phyloP scores from a whole-genome alignment of 2,888 invertebrate species.

The Deilephila porcellus region DNA sequence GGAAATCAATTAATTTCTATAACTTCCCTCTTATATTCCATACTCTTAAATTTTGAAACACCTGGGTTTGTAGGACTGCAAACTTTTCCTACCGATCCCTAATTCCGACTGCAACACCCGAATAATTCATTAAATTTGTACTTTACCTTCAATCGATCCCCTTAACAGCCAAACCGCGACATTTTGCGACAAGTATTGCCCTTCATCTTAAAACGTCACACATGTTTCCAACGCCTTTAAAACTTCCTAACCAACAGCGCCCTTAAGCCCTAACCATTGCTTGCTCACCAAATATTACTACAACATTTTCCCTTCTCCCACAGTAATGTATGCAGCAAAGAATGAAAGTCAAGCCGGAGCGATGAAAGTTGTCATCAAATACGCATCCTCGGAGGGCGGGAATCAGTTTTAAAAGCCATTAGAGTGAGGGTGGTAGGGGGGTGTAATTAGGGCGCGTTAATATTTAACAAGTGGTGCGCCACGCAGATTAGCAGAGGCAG shows the following conservation, averaged over 20 bases:
- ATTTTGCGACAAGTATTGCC: conserved; percentile 37
- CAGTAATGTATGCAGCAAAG: conserved; percentile 15
- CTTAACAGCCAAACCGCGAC: conserved; percentile 31
- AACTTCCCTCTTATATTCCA: not conserved
- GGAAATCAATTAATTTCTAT: too few species aligned
- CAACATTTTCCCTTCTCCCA: too few species aligned
- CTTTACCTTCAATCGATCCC: conserved; percentile 16
- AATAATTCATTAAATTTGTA: conserved; percentile 16
- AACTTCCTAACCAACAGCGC: not conserved
- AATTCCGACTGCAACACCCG: not conserved
- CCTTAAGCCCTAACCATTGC: conserved; percentile 10
- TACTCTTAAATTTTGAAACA: not conserved
- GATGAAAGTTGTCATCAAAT: conserved; percentile 83
- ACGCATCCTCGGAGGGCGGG: conserved; percentile 80
- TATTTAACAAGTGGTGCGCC: conserved; percentile 83
- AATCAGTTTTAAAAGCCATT: conserved; percentile 85
- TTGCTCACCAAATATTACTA: not conserved
- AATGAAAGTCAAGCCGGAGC: conserved; percentile 54
- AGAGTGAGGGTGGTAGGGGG: conserved; percentile 67
- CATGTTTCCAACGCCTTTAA: conserved; percentile 30
- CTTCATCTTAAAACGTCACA: conserved; percentile 45
- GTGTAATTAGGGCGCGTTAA: conserved; percentile 84
- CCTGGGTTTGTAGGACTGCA: not conserved
- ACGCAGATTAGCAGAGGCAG: conserved; percentile 78
- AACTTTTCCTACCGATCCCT: not conserved